Evolutionary conservation across 2,888 invertebrate species (phyloP).

Genomic region (Hololepta plana): DNA sequence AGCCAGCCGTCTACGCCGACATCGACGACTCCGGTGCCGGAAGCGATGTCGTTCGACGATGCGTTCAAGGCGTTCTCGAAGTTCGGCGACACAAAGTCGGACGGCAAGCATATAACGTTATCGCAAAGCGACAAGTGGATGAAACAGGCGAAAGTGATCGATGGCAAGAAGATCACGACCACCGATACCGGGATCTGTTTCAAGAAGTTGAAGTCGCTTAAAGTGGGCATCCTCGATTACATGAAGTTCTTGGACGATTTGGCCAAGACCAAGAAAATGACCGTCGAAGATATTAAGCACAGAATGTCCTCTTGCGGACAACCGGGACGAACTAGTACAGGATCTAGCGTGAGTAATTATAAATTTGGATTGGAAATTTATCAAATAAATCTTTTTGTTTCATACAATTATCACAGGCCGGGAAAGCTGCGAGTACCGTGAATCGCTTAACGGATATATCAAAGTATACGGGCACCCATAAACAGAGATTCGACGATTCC

Average conservation of each 20-base stretch:
- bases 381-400: conserved; percentile 1
- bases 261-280: conserved; percentile 67
- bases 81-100: conserved; percentile 77
- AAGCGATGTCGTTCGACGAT: conserved; percentile 33
- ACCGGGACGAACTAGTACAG: conserved; percentile 46
- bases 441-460: conserved; percentile 70
- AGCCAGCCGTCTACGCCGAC: conserved; percentile 13
- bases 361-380: not conserved
- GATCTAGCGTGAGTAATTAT: conserved; percentile 22
- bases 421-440: conserved; percentile 25
- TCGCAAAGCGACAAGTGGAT: conserved; percentile 92
- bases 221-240: conserved; percentile 60
- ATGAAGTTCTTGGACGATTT: conserved; percentile 72
- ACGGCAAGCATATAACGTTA: conserved; percentile 69
- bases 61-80: conserved; percentile 72
- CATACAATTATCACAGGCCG: not conserved
- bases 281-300: conserved; percentile 56
- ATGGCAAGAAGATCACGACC: conserved; percentile 69
- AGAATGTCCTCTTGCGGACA: conserved; percentile 67
- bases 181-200: conserved; percentile 86
- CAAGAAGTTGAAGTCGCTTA: conserved; percentile 74
- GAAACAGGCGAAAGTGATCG: conserved; percentile 80
- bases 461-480: conserved; percentile 78
- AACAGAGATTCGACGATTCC: conserved; percentile 65
- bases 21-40: conserved; percentile 11